Conservation (phyloP, 2,888 invertebrate species). For the Hydrotaea cyrtoneurina region DNA sequence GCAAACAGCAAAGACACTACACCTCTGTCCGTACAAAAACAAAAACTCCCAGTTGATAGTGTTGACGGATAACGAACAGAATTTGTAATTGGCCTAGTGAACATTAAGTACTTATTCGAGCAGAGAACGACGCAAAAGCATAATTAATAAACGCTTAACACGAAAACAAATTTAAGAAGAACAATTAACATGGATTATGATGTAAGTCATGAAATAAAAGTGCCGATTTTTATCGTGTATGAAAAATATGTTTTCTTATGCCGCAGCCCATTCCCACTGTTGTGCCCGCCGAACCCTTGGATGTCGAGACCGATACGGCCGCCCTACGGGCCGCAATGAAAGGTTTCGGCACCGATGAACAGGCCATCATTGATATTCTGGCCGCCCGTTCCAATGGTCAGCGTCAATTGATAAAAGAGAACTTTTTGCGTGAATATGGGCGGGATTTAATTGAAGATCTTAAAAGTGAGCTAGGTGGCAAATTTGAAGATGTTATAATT, state of each 20-base stretch:
- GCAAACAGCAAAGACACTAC: too few species aligned
- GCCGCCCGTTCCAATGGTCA: conserved; percentile 86
- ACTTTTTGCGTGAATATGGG: conserved; percentile 84
- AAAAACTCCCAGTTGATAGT: too few species aligned
- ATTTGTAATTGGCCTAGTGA: too few species aligned
- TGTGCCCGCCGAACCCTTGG: conserved; percentile 83
- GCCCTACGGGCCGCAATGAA: conserved; percentile 87
- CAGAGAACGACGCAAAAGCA: too few species aligned
- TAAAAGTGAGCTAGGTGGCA: conserved; percentile 86
- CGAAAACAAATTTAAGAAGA: too few species aligned
- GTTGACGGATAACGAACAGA: too few species aligned
- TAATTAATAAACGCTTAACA: too few species aligned
- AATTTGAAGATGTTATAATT: conserved; percentile 87
- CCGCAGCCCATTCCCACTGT: conserved; percentile 83
- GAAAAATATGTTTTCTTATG: background rate
- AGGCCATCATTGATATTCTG: conserved; percentile 88
- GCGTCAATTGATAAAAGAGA: conserved; percentile 86
- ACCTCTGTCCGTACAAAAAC: too few species aligned
- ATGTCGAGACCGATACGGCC: conserved; percentile 84
- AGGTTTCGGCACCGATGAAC: conserved; percentile 89
- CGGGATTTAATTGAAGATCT: conserved; percentile 85
- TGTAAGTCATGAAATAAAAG: background rate
- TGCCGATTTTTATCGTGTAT: background rate
- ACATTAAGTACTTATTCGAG: too few species aligned
- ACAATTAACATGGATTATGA: background rate